Evolutionary conservation across 2,113 vertebrate species (phyloP), one percentile per base, ranked within the genome.

Genomic region (Mustela nigripes): DNA sequence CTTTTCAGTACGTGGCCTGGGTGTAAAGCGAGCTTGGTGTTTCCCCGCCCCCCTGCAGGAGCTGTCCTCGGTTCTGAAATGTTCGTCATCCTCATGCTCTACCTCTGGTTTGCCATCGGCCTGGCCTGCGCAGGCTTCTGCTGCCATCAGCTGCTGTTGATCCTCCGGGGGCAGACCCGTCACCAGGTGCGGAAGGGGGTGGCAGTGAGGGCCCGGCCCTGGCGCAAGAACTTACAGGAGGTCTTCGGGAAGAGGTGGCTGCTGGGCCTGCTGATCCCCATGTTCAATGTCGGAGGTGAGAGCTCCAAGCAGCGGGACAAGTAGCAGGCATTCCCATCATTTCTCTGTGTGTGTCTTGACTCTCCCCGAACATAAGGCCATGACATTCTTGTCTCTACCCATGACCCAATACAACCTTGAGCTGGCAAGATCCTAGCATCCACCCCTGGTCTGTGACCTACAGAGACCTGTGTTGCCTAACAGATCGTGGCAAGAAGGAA

Each of bases 61-160:
- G 98, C 99, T 92, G 99, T 99, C 96, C 99, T 99, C 33, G 99
- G 99, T 98, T 98, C 99, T 98, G 99, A 99, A 98, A 99, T 99
- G 98, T 99, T 99, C 97, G 99, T 99, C 98, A 99, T 99, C 97
- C 99, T 99, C 98, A 99, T 99, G 99, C 99, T 99, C 33, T 99
- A 99, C 74, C 99, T 99, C 98, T 99, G 99, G 99, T 99, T 99
- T 87, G 99, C 99, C 95, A 99, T 99, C 0, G 99, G 99, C 94
- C 98, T 99, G 98, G 99, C 99, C 95, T 99, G 99, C 0, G 99
- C 99, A 0, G 99, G 99, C 67, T 99, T 99, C 99, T 99, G 99
- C 97, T 99, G 99, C 98, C 99, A 99, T 97, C 99, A 99, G 99
- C 98, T 99, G 97, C 99, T 99, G 98, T 97, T 99, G 99, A 99